Base-by-base conservation (phyloP, 2,888 invertebrate species). In the Hirtodrosophila histrioides region DNA sequence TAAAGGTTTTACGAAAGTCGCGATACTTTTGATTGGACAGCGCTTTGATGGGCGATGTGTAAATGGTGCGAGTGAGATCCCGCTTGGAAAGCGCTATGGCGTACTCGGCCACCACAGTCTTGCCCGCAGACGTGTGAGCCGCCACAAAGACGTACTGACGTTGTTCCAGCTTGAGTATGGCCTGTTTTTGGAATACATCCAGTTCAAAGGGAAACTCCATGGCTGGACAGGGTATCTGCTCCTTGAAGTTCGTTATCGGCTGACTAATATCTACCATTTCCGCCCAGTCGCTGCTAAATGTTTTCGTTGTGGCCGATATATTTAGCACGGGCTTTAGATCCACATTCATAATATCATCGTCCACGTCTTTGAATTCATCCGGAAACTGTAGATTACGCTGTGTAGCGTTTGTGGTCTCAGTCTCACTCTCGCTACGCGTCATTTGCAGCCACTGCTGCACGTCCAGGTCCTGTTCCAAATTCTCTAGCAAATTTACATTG, bases 101-200 rank as follows among this genome's bases (percentile, higher is more conserved):
- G 92, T 99, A 99, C 92, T 99, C 99, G 0, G 99, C 99, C 0
- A 99, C 98, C 0, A 98, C 99, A 0, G 99, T 99, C 93, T 99
- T 99, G 3, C 91, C 98, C 0, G 99, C 99, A 0, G 99, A 99
- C 0, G 99, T 99, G 90, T 99, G 99, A 0, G 99, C 99, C 0
- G 99, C 98, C 0, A 99, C 99, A 92, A 99, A 99, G 0, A 99
- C 98, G 90, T 98, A 97, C 83, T 98, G 96, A 10, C 97, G 96
- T 85, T 97, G 95, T 92, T 99, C 99, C 55, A 99, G 92, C 90
- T 97, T 97, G 5, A 99, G 92, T 64, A 99, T 97, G 0, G 99
- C 99, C 93, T 95, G 96, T 92, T 99, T 98, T 90, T 99, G 99
- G 90, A 99, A 99, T 24, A 94, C 96, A 91, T 99, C 99, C 87